Conservation (phyloP, 2,113 vertebrate genomes). For the Sialia sialis region DNA sequence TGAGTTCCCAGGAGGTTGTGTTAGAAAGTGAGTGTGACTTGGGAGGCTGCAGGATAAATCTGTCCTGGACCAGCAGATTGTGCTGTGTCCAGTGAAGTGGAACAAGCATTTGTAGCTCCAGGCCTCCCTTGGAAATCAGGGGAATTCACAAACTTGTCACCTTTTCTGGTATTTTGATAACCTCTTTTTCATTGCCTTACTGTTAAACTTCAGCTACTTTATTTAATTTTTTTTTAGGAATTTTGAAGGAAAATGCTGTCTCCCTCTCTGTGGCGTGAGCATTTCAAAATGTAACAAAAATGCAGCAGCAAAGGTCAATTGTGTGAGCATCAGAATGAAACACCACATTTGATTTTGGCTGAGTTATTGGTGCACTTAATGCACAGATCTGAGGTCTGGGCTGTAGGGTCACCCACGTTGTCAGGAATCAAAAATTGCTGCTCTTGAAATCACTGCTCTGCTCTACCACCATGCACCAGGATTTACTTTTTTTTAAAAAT, state of each 20-base stretch:
- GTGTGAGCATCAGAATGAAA: background rate
- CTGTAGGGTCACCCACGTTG: background rate
- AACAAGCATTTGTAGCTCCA: background rate
- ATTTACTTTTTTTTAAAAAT: background rate
- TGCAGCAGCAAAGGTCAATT: background rate
- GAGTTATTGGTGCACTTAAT: background rate
- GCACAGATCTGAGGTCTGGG: background rate
- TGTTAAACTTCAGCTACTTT: background rate
- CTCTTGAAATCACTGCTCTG: background rate
- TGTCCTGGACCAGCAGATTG: background rate
- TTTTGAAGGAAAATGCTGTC: background rate
- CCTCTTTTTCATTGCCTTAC: background rate
- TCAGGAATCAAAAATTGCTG: background rate
- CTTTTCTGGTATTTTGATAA: background rate
- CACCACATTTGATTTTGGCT: background rate
- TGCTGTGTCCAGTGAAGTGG: fast-evolving
- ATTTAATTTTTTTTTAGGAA: background rate
- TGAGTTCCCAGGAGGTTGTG: background rate
- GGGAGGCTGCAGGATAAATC: background rate
- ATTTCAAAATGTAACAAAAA: background rate
- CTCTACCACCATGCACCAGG: too few species aligned
- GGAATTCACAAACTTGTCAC: background rate
- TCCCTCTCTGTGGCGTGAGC: background rate
- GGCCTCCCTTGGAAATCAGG: background rate
- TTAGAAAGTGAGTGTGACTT: background rate